Evolutionary conservation across 2,888 invertebrate genomes (phyloP), one percentile per base, ranked within the genome.

Genomic region (Malthinus flaveolus): DNA sequence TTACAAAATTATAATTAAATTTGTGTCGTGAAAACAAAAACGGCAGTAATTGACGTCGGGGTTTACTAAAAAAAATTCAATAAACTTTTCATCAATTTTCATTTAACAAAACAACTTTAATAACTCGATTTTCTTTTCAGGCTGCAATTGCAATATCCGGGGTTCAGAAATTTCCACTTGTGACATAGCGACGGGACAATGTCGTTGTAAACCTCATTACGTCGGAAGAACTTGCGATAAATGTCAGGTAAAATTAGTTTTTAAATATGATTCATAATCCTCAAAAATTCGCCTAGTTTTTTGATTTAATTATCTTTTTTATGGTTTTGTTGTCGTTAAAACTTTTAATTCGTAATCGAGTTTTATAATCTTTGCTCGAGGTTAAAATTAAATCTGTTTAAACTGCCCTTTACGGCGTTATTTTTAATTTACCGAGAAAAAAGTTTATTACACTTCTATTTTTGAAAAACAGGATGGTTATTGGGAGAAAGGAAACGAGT

Each of bases 401-500:
- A 23, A 23, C 2, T 23, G 23, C 23, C 23, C 2, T 23, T 23
- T 23, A 23, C 23, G 5, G 23, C 5, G 23, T 23, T 3, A 23
- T 23, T 23, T 23, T 23, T 23, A 23, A 23, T 23, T 23, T 3
- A 23, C 23, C 2, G 23, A 23, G 23, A 23, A 23, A 23, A 23
- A 23, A 23, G 5, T 12, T 42, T 42, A 0, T 42, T 15, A 6
- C 8, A 7, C 15, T 23, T 23, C 23, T 23, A 3, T 23, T 23
- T 23, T 12, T 39, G 1, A 34, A 44, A 73, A n/a, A n/a, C n/a
- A 89, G 86, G 81, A 83, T 65, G 90, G 90, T 7, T 88, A 86
- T 78, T 93, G 93, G 90, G 92, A 92, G 62, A 77, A 90, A 36
- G 81, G 80, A 3, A 83, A 87, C 49, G 94, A 93, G 36, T 97